phyloP scores from a whole-genome alignment of 2,113 vertebrate genomes.

The Bos taurus region DNA sequence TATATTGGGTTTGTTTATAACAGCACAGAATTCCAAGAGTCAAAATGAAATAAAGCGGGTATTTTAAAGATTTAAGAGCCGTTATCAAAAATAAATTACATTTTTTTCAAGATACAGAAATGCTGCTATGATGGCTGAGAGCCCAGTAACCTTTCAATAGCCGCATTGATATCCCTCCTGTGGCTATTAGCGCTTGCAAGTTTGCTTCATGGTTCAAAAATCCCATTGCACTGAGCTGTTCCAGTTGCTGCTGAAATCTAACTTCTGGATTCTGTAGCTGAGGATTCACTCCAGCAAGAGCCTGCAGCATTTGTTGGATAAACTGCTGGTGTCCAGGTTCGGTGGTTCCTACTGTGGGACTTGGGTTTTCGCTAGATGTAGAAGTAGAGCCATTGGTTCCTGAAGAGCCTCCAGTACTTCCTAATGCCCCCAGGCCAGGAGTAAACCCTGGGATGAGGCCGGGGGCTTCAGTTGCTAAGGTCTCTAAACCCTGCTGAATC shows the following conservation, averaged over 20 bases:
- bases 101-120: slow-evolving; percentile 83
- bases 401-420: slow-evolving; percentile 71
- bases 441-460: slow-evolving; percentile 86
- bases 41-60: slow-evolving; percentile 85
- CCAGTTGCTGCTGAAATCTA: slow-evolving; percentile 89
- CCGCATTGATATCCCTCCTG: slow-evolving; percentile 89
- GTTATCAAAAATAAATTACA: slow-evolving; percentile 92
- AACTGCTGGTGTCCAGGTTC: slow-evolving; percentile 88
- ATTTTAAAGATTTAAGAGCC: slow-evolving; percentile 86
- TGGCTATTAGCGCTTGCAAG: slow-evolving; percentile 91
- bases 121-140: slow-evolving; percentile 88
- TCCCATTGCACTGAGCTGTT: slow-evolving; percentile 98
- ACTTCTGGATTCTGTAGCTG: slow-evolving; percentile 87
- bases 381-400: slow-evolving; percentile 71
- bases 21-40: slow-evolving; percentile 81
- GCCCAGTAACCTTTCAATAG: slow-evolving; percentile 88
- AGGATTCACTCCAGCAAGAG: slow-evolving; percentile 85
- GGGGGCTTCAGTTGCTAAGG: slow-evolving; percentile 88
- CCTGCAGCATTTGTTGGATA: slow-evolving; percentile 92
- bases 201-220: slow-evolving; percentile 99
- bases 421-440: slow-evolving; percentile 78
- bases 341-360: slow-evolving; percentile 74
- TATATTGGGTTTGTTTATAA: slow-evolving; percentile 77
- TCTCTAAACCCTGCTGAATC: slow-evolving; percentile 93
- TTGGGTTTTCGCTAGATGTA: slow-evolving; percentile 76